Evolutionary conservation across 2,113 vertebrate genomes (phyloP), one percentile per base, ranked within the genome.

Genomic region (Irena cyanogastra): DNA sequence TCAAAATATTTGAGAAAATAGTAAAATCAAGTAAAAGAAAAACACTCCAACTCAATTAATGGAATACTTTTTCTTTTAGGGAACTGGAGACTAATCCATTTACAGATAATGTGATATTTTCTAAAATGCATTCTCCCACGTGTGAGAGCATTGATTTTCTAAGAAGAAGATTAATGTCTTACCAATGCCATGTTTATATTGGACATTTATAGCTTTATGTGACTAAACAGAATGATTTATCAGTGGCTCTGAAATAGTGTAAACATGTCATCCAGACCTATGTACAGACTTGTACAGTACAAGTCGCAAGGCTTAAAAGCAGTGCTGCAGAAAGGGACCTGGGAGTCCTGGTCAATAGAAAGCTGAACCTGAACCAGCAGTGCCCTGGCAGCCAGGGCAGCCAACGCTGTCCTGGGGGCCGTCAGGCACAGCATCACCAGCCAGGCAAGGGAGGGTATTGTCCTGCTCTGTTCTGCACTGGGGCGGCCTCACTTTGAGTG

Each of bases 201-300:
- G 13, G 90, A 83, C 50, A 72, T 65, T 45, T 54, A 50, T 30
- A 87, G 23, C 31, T 91, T 87, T 79, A 39, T 85, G 41, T 84
- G 45, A 78, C 81, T 69, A 79, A 79, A 87, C 17, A 85, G 45
- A 57, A 87, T 74, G 37, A 79, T 93, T 87, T 79, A 56, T 89
- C 63, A 50, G 50, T 65, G 26, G 16, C 42, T 83, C 78, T 90
- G 71, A 87, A 90, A 69, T n/a, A 80, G 9, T 89, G 50, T 47
- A 87, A 96, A 84, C n/a, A 24, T 41, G 63, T 72, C n/a, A 83
- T 61, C 37, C 22, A 53, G n/a, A 65, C 20, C 49, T 76, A 33
- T 39, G 28, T 39, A 33, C 44, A 59, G 44, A 52, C 45, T 59
- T 53, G 31, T 44, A 66, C 27, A 45, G 33, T n/a, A 19, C 16